A percentile compares a stretch with the other conserved stretches of the same genome.
Conservation (phyloP, 2,888 invertebrate genomes). For the Perizoma flavofasciatum region DNA sequence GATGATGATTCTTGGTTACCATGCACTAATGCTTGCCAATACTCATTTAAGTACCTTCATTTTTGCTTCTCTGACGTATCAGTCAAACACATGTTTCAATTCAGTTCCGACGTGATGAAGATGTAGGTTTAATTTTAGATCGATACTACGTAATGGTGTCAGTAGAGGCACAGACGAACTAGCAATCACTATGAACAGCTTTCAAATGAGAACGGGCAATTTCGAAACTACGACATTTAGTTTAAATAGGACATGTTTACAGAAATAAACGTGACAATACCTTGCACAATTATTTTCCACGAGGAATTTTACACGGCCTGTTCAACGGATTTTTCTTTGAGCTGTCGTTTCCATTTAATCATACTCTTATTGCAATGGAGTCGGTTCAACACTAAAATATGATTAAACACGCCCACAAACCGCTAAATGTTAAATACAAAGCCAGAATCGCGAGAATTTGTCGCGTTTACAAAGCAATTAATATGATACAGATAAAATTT, state of each 20-base stretch:
- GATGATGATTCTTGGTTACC: too few relatives aligned
- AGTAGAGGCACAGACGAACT: slow-evolving; percentile 22
- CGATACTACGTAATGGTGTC: slow-evolving; percentile 29
- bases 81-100: slow-evolving; percentile 14
- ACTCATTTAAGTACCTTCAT: too few relatives aligned
- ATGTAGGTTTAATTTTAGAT: slow-evolving; percentile 26
- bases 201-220: slow-evolving; percentile 11
- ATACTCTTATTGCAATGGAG: slow-evolving; percentile 28
- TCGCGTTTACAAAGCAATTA: slow-evolving; percentile 32
- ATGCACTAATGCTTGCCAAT: too few relatives aligned
- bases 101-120: slow-evolving; percentile 21
- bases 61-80: not conserved
- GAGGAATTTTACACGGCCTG: too few relatives aligned
- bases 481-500: slow-evolving; percentile 15
- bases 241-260: slow-evolving; percentile 22
- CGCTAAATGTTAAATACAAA: slow-evolving; percentile 47
- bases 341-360: slow-evolving; percentile 20
- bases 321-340: too few relatives aligned
- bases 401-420: slow-evolving; percentile 72
- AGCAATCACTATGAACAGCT: slow-evolving; percentile 15
- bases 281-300: too few relatives aligned
- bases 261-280: slow-evolving; percentile 33
- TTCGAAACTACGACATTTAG: slow-evolving; percentile 31
- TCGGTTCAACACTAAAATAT: slow-evolving; percentile 59
- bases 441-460: slow-evolving; percentile 30